Evolutionary conservation across 2,113 vertebrate species (phyloP).

Genomic region (Lipophrys pholis): DNA sequence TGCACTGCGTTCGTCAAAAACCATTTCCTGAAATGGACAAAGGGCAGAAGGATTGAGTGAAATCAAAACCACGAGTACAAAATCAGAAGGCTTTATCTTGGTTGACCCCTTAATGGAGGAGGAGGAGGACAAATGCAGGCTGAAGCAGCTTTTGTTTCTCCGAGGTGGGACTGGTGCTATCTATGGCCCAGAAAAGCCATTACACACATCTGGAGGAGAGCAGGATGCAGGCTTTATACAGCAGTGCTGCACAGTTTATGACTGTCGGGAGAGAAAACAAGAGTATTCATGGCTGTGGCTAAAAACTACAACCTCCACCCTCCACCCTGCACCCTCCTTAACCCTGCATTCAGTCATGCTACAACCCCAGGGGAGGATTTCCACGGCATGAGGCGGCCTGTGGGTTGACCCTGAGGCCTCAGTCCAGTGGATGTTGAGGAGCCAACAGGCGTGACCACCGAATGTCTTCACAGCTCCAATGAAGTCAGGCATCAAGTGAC

Average conservation of each 20-base stretch:
- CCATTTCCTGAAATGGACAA: conserved; percentile 39
- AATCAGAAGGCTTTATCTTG: not conserved
- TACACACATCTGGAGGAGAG: conserved; percentile 72
- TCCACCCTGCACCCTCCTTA: conserved; percentile 7
- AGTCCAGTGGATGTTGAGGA: conserved; percentile 28
- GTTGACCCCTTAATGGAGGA: conserved; percentile 6
- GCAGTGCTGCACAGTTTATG: conserved; percentile 64
- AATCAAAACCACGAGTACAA: not conserved
- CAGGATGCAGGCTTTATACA: conserved; percentile 47
- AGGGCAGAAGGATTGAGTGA: not conserved
- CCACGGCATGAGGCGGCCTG: conserved; percentile 1
- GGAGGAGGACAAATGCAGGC: conserved; percentile 31
- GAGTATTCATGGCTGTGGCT: not conserved
- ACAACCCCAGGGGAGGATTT: conserved; percentile 42
- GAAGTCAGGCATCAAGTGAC: conserved; percentile 38
- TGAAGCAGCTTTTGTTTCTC: too few species aligned
- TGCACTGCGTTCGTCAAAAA: conserved; percentile 51
- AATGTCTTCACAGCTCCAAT: too few species aligned
- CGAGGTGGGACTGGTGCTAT: not conserved
- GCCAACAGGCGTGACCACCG: conserved; percentile 51
- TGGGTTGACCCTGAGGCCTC: conserved; percentile 62
- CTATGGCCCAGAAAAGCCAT: conserved; percentile 55
- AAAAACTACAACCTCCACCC: conserved; percentile 20
- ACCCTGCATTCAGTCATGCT: not conserved
- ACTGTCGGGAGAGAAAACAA: conserved; percentile 50